Percentiles rank a stretch among this genome's conserved stretches.
Conservation (phyloP, 2,888 invertebrate species). For the Noctua pronuba region DNA sequence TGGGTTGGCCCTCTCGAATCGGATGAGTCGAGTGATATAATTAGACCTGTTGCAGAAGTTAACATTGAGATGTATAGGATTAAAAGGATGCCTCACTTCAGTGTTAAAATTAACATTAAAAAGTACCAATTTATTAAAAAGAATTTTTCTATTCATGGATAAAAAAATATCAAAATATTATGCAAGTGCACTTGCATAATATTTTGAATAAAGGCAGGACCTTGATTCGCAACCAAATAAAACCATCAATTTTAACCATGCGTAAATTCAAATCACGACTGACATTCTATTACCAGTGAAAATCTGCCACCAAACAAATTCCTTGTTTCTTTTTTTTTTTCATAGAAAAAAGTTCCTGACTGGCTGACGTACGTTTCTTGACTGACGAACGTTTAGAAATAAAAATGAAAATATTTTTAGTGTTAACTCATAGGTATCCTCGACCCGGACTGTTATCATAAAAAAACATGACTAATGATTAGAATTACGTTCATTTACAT, state of each 20-base stretch:
- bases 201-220: not conserved
- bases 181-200: not conserved
- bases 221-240: too few relatives aligned
- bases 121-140: not conserved
- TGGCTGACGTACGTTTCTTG: too few relatives aligned
- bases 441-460: not conserved
- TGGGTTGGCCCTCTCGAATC: slow-evolving; percentile 18
- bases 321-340: not conserved
- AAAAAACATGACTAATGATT: slow-evolving; percentile 53
- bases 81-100: not conserved
- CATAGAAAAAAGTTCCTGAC: not conserved
- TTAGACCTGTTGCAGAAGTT: slow-evolving; percentile 7
- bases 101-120: not conserved
- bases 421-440: not conserved
- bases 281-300: rapidly evolving
- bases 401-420: not conserved
- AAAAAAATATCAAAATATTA: too few relatives aligned
- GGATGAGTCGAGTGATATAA: not conserved
- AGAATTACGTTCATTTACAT: slow-evolving; percentile 26
- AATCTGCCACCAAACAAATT: not conserved
- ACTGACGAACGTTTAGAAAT: not conserved
- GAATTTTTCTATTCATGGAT: not conserved
- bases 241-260: not conserved
- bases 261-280: not conserved
- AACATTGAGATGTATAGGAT: slow-evolving; percentile 2